Percentiles rank a stretch among this genome's conserved stretches.
Evolutionary conservation across 2,888 invertebrate species (phyloP).

Genomic region (Agriopis marginaria): DNA sequence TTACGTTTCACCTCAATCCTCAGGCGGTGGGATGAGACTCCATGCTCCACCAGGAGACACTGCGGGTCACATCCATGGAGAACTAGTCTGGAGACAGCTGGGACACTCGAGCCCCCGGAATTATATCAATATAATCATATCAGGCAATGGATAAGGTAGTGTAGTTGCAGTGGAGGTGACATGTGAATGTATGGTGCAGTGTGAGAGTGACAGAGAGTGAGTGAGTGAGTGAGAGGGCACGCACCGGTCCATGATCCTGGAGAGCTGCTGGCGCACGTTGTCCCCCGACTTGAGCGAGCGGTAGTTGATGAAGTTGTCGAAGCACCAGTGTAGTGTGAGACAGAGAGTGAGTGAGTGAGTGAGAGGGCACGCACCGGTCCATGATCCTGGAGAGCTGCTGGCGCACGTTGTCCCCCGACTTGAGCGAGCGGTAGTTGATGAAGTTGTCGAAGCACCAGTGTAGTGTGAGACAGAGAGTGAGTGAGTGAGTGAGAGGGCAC

Average conservation of each 20-base stretch:
- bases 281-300: constrained; percentile 99
- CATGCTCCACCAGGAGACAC: too few species aligned
- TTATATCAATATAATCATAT: too few species aligned
- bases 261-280: constrained; percentile 98
- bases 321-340: constrained; percentile 94
- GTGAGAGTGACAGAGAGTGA: background rate
- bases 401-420: constrained; percentile 99
- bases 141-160: too few species aligned
- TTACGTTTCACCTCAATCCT: too few species aligned
- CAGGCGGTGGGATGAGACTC: too few species aligned
- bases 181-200: too few species aligned
- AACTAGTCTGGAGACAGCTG: too few species aligned
- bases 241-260: constrained; percentile 97
- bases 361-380: constrained; percentile 88
- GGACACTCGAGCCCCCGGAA: too few species aligned
- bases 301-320: constrained; percentile 99
- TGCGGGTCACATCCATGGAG: too few species aligned
- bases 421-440: constrained; percentile 98
- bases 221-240: background rate
- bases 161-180: too few species aligned
- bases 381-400: constrained; percentile 99
- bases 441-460: constrained; percentile 99
- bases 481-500: too few species aligned
- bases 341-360: background rate
- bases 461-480: too few species aligned